Base-by-base conservation (phyloP, 2,113 vertebrate species). In the Hyla sarda region DNA sequence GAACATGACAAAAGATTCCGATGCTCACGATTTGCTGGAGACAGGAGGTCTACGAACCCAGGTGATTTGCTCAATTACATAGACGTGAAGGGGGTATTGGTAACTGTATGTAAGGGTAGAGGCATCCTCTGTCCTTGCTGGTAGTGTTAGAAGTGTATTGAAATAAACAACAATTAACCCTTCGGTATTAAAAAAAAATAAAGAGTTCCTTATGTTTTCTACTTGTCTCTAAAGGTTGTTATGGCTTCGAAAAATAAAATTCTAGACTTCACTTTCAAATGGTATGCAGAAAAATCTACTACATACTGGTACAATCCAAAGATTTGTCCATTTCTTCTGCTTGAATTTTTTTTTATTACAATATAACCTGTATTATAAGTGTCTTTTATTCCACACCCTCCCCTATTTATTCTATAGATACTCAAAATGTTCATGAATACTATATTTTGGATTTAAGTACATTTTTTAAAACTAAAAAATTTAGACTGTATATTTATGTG, bases 21-120 rank as follows among this genome's bases (percentile, higher is more conserved):
- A 93, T 92, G 91, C 89, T 91, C 90, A 90, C 89, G 90, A 93
- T 92, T 93, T 90, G 72, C 89, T 92, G 91, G 92, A 93, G 93
- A 93, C 92, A 92, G 91, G 88, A 90, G 91, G 93, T 93, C 92
- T 93, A 75, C 84, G 1, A 84, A 75, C 28, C 72, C 87, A 90
- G 91, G 88, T 73, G 89, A 90, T 73, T 28, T 81, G 90, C 91
- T 90, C 82, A 82, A 52, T 83, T 88, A 37, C 88, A 87, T 89
- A 89, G 83, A 48, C 85, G 41, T 54, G 62, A 21, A 60, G 89
- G 67, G 89, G 48, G 87, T 89, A 79, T 89, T 48, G 30, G 3
- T 30, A 84, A 89, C 84, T 67, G 87, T 69, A 0, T 48, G 87
- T n/a, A 9, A 9, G 83, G 48, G 86, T 17, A 25, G 87, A 83